A percentile compares a stretch with the other conserved stretches of the same genome.
Evolutionary conservation across 2,888 invertebrate species (phyloP).

Genomic region (Tetheella fluctuosa): DNA sequence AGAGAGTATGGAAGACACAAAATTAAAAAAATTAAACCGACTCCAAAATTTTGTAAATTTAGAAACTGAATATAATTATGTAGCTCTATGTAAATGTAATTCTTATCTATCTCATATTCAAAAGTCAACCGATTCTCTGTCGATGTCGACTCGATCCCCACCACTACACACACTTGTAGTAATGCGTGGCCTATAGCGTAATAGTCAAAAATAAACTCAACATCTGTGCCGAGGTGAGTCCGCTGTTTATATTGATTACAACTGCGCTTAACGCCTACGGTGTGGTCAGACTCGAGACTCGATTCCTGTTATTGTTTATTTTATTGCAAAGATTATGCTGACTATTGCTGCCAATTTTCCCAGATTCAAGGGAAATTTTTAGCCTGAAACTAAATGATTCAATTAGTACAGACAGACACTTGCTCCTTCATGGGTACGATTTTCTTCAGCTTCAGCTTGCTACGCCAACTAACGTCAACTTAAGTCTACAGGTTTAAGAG

Average conservation of each 20-base stretch:
- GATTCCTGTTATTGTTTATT: not conserved
- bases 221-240: constrained; percentile 51
- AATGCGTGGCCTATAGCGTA: constrained; percentile 32
- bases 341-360: not conserved
- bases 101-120: not conserved
- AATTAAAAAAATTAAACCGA: too few species aligned
- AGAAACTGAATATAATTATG: too few species aligned
- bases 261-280: not conserved
- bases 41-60: too few species aligned
- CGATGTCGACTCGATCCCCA: constrained; percentile 18
- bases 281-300: not conserved
- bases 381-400: not conserved
- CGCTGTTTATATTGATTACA: constrained; percentile 22
- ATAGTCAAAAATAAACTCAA: constrained; percentile 43
- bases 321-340: not conserved
- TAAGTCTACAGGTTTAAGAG: too few species aligned
- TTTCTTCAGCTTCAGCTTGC: too few species aligned
- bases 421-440: too few species aligned
- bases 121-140: not conserved
- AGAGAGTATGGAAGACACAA: too few species aligned
- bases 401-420: too few species aligned
- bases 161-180: constrained; percentile 11
- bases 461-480: too few species aligned
- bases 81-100: too few species aligned
- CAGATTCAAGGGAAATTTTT: not conserved